Evolutionary conservation across 2,888 invertebrate genomes (phyloP).

Genomic region (Acanthacorydalis orientalis): DNA sequence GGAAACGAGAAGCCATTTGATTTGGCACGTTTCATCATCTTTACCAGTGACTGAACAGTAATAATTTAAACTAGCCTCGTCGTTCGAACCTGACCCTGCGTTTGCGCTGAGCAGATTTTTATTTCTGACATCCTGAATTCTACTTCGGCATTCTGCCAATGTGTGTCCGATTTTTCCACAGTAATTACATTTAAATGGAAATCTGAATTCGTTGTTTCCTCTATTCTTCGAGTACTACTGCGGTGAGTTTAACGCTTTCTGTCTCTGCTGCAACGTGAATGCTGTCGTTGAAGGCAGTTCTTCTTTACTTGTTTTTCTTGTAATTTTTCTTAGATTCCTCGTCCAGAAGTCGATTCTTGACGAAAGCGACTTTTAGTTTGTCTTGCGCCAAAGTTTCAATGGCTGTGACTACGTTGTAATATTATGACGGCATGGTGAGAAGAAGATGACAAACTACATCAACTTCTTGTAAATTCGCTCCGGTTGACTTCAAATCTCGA

Average conservation of each 20-base stretch:
- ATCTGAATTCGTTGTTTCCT: too few relatives aligned
- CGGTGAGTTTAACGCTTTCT: too few relatives aligned
- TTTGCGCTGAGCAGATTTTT: too few relatives aligned
- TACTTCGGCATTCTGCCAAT: background rate
- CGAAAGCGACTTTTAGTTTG: background rate
- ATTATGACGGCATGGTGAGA: conserved; percentile 11
- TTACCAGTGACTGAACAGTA: background rate
- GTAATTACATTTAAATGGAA: too few relatives aligned
- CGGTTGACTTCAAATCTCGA: too few relatives aligned
- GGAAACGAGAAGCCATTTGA: background rate
- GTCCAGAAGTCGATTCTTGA: background rate
- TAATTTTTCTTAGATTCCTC: background rate
- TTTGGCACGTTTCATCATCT: background rate
- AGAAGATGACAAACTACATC: conserved; percentile 9
- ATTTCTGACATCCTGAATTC: too few relatives aligned
- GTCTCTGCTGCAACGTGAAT: background rate
- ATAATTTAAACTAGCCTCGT: background rate
- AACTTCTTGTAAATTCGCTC: conserved; percentile 6
- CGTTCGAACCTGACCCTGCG: background rate
- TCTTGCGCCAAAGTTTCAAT: conserved; percentile 4
- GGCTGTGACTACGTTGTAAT: conserved; percentile 11
- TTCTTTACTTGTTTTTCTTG: background rate
- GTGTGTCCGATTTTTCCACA: too few relatives aligned
- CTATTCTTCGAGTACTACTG: too few relatives aligned
- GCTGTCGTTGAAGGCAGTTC: background rate